These are phyloP conservation scores for Hydrozoanthus gracilis DNA, from an alignment of 92 coral and sea anemone species.

Conservation along the genomic window DNA sequence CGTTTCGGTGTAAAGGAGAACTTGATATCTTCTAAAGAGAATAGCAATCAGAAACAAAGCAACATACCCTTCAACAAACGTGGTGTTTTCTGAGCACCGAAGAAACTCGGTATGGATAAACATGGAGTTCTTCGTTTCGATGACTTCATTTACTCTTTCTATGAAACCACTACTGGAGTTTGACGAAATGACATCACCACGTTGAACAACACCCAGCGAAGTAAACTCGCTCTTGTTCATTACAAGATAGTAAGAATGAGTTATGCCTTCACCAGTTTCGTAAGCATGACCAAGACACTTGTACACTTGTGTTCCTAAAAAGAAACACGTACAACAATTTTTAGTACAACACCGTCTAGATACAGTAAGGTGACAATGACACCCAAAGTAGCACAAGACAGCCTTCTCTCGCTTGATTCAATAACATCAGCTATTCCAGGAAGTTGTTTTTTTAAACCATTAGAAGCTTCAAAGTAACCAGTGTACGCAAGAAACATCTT, in stretches of 20 bases:
- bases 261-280: conserved; percentile 39
- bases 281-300: conserved; percentile 71
- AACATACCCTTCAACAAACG: conserved; percentile 57
- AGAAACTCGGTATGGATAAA: conserved; percentile 65
- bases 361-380: not conserved
- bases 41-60: not conserved
- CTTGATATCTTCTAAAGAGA: too few relatives aligned
- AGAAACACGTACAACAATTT: not conserved
- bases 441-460: too few relatives aligned
- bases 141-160: conserved; percentile 53
- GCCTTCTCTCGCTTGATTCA: too few relatives aligned
- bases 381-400: not conserved
- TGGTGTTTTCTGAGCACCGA: conserved; percentile 60
- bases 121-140: conserved; percentile 36
- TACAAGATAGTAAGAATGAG: conserved; percentile 58
- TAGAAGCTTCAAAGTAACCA: too few relatives aligned
- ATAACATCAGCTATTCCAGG: too few relatives aligned
- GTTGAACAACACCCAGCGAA: not conserved
- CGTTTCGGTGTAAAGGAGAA: too few relatives aligned
- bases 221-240: conserved; percentile 21
- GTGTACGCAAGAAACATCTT: too few relatives aligned
- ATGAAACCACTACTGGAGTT: conserved; percentile 64
- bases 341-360: not conserved
- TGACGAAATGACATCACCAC: conserved; percentile 65
- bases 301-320: conserved; percentile 44